phyloP scores from a whole-genome alignment of 1,140 invertebrate species.

The Rhysida immarginata region DNA sequence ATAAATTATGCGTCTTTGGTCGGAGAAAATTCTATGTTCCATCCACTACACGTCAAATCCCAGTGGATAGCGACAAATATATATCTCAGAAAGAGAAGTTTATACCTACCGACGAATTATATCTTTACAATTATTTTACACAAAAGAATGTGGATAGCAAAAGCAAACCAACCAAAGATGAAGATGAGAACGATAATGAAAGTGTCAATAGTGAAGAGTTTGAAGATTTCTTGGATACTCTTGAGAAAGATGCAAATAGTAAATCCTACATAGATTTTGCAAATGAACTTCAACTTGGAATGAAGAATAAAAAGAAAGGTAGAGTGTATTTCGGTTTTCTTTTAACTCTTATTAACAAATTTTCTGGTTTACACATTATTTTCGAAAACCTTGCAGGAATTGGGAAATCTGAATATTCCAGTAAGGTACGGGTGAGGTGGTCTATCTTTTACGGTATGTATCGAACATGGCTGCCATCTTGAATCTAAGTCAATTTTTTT shows the following conservation, averaged over 20 bases:
- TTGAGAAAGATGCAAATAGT: slow-evolving; percentile 22
- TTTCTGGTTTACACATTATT: not conserved
- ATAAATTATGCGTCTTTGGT: slow-evolving; percentile 19
- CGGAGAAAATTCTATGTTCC: slow-evolving; percentile 26
- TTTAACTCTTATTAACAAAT: too few species aligned
- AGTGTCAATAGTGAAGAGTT: slow-evolving; percentile 82
- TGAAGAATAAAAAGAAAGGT: slow-evolving; percentile 4
- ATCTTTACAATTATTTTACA: slow-evolving; percentile 44
- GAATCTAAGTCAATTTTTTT: too few species aligned
- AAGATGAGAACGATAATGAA: slow-evolving; percentile 38
- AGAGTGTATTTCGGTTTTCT: too few species aligned
- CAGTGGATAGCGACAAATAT: slow-evolving; percentile 51
- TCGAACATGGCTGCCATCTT: too few species aligned
- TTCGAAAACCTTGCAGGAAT: too few species aligned
- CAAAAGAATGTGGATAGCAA: slow-evolving; percentile 34
- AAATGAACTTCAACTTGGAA: not conserved
- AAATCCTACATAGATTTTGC: slow-evolving; percentile 27
- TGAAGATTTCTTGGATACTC: slow-evolving; percentile 33
- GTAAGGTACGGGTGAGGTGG: too few species aligned
- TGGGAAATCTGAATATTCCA: too few species aligned
- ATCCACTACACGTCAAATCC: slow-evolving; percentile 40
- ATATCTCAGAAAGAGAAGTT: slow-evolving; percentile 45
- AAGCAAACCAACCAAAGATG: slow-evolving; percentile 20
- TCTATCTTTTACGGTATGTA: too few species aligned
- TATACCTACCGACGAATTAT: slow-evolving; percentile 67